Evolutionary conservation across 1,140 invertebrate species (phyloP), one percentile per base, ranked within the genome.

Genomic region (Penaeus vannamei): DNA sequence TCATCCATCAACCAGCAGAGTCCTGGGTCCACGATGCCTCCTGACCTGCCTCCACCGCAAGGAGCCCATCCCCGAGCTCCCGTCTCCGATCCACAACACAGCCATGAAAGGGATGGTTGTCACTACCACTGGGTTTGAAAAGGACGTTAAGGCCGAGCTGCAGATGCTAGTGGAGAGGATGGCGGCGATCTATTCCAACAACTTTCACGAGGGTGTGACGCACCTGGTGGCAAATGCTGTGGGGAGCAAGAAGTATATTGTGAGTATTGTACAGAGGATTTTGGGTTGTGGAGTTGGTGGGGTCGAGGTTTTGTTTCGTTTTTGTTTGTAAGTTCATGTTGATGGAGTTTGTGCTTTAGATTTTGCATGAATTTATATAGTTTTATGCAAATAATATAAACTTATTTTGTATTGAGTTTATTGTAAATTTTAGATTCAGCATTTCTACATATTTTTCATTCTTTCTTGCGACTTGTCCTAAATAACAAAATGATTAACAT

Each of bases 11-110:
- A 93, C 91, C 91, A 95, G 93, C 92, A 96, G 95, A 92, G 94
- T 98, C 85, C 93, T 97, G 86, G 97, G 97, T 0, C 96, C 97
- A 20, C 94, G 95, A 62, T 98, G 97, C 92, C 92, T 98, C n/a
- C 93, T 96, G 20, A 94, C 95, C 83, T 97, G 96, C 92, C 93
- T 97, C 72, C 94, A 94, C 26, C 95, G 95, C 92, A 95, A 95
- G 26, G 94, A 95, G 91, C 93, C 96, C n/a, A 95, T 98, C 86
- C 97, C 97, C 0, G 94, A 95, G 89, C 95, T 95, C 26, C 94
- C 93, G 2, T 95, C 94, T 91, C 97, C 97, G n/a, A 94, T 97
- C 20, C 97, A 95, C 92, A 97, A 96, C 42, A 94, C 96, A 62
- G 95, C 96, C 0, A 97, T 98, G 97, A 94, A 95, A 91, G 95